Evolutionary conservation across 2,113 vertebrate species (phyloP).

Genomic region (Dasyurus viverrinus): DNA sequence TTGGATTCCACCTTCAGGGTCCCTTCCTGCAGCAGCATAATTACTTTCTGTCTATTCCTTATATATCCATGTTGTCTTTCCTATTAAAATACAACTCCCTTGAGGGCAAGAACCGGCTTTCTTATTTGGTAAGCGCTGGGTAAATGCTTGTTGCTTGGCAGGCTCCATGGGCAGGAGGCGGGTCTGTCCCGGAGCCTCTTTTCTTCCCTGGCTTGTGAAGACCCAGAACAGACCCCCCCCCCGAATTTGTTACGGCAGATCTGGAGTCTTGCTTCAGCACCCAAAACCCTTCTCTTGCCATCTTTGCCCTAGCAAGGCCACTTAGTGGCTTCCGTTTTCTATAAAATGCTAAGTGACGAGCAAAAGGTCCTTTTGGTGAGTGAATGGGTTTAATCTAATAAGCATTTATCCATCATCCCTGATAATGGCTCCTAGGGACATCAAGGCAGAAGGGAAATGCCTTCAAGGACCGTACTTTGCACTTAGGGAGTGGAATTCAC

Average conservation of each 20-base stretch:
- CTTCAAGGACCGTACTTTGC: neutral
- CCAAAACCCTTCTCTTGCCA: neutral
- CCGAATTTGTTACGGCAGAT: neutral
- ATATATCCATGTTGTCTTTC: neutral
- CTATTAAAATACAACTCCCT: neutral
- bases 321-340: neutral
- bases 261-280: neutral
- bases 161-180: neutral
- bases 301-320: neutral
- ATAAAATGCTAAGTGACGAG: neutral
- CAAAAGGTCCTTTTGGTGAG: neutral
- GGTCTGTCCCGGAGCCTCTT: neutral
- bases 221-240: neutral
- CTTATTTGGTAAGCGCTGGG: neutral
- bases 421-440: neutral
- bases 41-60: neutral
- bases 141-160: neutral
- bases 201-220: neutral
- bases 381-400: neutral
- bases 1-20: neutral
- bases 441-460: neutral
- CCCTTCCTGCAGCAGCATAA: neutral
- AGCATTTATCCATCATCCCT: neutral
- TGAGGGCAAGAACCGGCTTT: neutral
- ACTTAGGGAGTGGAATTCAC: neutral